Conservation (phyloP, 92 coral and sea anemone species). For the Muricea muricata region DNA sequence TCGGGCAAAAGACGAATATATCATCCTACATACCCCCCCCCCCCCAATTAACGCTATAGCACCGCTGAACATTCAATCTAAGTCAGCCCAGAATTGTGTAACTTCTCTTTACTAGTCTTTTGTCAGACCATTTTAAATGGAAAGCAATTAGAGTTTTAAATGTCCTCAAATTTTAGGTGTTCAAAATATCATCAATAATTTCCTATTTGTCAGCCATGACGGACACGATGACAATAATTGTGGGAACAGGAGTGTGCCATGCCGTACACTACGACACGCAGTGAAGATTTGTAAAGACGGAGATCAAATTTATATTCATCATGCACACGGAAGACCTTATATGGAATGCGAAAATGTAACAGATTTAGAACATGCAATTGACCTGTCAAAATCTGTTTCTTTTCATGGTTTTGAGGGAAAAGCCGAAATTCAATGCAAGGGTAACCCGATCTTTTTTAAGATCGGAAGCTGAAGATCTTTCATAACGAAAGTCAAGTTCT, state of each 20-base stretch:
- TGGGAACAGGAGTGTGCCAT: neutral
- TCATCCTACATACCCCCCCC: too few relatives aligned
- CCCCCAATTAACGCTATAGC: too few relatives aligned
- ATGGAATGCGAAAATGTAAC: neutral
- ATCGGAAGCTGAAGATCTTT: neutral
- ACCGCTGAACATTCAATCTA: too few relatives aligned
- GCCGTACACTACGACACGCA: neutral
- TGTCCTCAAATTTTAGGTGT: neutral
- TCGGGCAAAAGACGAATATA: too few relatives aligned
- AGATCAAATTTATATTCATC: neutral
- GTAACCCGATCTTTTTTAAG: too few relatives aligned
- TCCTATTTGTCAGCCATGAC: neutral
- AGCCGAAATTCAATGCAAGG: neutral
- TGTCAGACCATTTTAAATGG: too few relatives aligned
- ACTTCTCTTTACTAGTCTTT: too few relatives aligned
- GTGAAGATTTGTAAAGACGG: neutral
- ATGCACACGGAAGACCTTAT: slow-evolving; percentile 7
- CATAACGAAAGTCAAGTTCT: neutral
- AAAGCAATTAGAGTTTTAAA: too few relatives aligned
- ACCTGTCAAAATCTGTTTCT: neutral
- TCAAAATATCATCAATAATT: neutral
- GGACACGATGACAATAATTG: neutral
- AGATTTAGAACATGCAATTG: neutral
- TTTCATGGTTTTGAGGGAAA: neutral
- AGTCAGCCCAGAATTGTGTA: too few relatives aligned